Percentiles rank a stretch among this genome's conserved stretches.
Evolutionary conservation across 1,140 invertebrate genomes (phyloP).

Genomic region (Heliconius congener): DNA sequence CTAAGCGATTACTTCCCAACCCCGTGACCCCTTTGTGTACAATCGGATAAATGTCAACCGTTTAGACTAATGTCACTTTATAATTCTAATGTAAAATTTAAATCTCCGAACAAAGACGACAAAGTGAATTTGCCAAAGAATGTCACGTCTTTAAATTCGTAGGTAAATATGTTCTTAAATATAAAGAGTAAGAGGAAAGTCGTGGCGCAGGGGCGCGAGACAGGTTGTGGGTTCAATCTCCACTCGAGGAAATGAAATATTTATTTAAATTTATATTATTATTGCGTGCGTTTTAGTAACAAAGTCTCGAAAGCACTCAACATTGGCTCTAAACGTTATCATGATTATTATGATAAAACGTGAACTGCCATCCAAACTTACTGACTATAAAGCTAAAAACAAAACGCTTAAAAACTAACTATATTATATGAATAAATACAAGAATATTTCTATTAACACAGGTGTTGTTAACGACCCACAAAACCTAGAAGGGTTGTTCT

Average conservation of each 20-base stretch:
- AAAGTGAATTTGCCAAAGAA: not conserved
- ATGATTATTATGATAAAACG: no score
- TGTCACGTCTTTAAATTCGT: not conserved
- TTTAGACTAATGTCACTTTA: slow-evolving; percentile 23
- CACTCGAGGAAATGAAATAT: no score
- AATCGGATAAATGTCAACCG: slow-evolving; percentile 50
- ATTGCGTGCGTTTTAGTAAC: no score
- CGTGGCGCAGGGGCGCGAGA: no score
- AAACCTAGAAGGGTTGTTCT: slow-evolving; percentile 42
- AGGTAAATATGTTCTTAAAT: no score
- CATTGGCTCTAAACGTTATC: no score
- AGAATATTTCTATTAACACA: slow-evolving; percentile 37
- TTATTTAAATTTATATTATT: no score
- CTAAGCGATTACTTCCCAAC: slow-evolving; percentile 54
- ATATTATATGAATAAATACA: not conserved
- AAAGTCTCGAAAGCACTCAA: no score
- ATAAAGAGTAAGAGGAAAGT: no score
- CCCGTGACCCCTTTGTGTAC: slow-evolving; percentile 60
- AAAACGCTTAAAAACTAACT: not conserved
- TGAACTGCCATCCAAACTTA: no score
- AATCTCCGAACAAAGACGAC: not conserved
- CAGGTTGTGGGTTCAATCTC: no score
- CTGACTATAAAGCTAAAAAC: no score
- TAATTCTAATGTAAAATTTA: slow-evolving; percentile 18
- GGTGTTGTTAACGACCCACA: slow-evolving; percentile 51